Conservation (phyloP, 2,113 vertebrate genomes). For the Quiscalus mexicanus region DNA sequence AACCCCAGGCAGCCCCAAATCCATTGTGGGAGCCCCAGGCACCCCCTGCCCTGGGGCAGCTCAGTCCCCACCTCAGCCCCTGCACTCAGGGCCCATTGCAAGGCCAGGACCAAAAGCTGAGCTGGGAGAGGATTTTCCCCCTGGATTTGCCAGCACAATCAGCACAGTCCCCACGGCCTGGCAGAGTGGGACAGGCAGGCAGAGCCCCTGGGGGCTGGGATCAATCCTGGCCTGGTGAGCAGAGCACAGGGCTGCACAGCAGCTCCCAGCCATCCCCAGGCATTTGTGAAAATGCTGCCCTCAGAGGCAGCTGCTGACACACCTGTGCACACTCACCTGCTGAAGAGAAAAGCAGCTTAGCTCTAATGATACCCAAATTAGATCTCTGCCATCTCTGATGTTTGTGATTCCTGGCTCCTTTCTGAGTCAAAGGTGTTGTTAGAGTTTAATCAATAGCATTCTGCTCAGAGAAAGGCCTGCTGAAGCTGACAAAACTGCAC, state of each 20-base stretch:
- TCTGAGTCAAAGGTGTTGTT: background rate
- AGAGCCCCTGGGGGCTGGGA: background rate
- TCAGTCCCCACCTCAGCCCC: background rate
- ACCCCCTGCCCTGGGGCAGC: fast-evolving
- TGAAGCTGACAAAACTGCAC: background rate
- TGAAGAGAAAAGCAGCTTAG: background rate
- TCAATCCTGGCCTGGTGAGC: background rate
- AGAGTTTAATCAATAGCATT: slow-evolving; percentile 50
- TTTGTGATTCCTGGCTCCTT: background rate
- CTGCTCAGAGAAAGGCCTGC: slow-evolving; percentile 6
- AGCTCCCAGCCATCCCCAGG: background rate
- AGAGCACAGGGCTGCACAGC: background rate
- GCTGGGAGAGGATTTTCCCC: background rate
- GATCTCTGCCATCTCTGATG: background rate
- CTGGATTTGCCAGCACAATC: background rate
- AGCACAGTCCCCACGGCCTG: fast-evolving
- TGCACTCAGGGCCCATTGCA: fast-evolving
- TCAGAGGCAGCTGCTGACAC: background rate
- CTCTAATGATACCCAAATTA: slow-evolving; percentile 30
- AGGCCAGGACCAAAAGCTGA: fast-evolving
- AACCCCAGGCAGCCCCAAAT: no score
- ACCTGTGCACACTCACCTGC: background rate
- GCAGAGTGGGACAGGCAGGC: background rate
- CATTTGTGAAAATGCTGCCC: background rate
- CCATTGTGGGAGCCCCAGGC: background rate